Evolutionary conservation across 2,797 vertebrate genomes (phyloP).

Genomic region (Leuciscus waleckii): DNA sequence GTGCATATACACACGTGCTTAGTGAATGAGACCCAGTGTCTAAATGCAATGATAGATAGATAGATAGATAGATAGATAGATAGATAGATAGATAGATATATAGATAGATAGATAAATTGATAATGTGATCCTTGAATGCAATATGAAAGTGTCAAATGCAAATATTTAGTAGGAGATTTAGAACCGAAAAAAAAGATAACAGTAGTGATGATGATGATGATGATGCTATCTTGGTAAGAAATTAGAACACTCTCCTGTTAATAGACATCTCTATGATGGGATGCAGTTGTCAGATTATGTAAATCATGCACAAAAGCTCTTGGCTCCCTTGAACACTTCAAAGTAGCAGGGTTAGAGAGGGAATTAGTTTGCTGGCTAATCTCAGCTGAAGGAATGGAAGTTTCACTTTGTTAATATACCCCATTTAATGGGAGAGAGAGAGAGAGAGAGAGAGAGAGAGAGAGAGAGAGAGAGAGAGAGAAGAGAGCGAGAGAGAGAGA

Average conservation of each 20-base stretch:
- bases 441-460: constrained; percentile 26
- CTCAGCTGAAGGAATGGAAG: constrained; percentile 70
- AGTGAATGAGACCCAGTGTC: no score
- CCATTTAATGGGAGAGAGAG: constrained; percentile 68
- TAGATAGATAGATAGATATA: background rate
- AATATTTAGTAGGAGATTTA: background rate
- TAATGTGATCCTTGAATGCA: background rate
- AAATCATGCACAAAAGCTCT: constrained; percentile 73
- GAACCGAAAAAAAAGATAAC: constrained; percentile 16
- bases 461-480: background rate
- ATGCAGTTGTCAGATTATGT: constrained; percentile 78
- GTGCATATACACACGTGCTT: no score
- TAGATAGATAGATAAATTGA: background rate
- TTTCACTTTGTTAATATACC: constrained; percentile 76
- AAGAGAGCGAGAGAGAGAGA: background rate
- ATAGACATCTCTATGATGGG: constrained; percentile 70
- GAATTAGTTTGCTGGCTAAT: constrained; percentile 81
- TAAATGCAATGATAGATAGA: background rate
- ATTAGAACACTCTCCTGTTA: constrained; percentile 73
- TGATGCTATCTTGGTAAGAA: constrained; percentile 59
- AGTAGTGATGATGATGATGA: constrained; percentile 37
- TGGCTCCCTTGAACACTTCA: constrained; percentile 75
- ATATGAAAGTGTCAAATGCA: background rate
- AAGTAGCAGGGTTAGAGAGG: constrained; percentile 76
- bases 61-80: background rate